Evolutionary conservation across 1,140 invertebrate genomes (phyloP).

Genomic region (Drosophila athabasca): DNA sequence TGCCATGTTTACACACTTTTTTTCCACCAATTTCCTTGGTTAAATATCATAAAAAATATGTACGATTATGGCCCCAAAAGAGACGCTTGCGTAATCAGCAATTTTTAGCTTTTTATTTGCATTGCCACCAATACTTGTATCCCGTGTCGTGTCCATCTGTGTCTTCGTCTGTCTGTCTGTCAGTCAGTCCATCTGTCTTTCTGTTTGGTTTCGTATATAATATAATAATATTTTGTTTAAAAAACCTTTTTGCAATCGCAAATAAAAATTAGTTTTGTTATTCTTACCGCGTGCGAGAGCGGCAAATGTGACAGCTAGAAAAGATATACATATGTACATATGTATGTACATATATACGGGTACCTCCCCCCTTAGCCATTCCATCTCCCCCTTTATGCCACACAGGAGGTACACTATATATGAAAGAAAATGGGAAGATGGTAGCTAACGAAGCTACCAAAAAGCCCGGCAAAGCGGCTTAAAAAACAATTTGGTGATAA

Average conservation of each 20-base stretch:
- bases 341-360: no score
- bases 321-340: conserved; percentile 22
- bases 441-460: conserved; percentile 47
- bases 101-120: conserved; percentile 67
- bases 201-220: conserved; percentile 50
- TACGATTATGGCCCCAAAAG: conserved; percentile 16
- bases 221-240: conserved; percentile 52
- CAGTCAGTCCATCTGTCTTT: background rate
- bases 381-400: background rate
- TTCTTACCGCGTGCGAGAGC: conserved; percentile 59
- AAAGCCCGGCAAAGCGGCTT: conserved; percentile 55
- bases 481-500: conserved; percentile 58
- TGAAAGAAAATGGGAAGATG: conserved; percentile 19
- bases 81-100: conserved; percentile 71
- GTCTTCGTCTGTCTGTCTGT: conserved; percentile 4
- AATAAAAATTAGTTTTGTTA: conserved; percentile 61
- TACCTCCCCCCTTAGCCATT: no score
- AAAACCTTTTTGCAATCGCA: conserved; percentile 69
- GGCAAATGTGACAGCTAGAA: conserved; percentile 52
- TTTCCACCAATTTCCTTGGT: conserved; percentile 32
- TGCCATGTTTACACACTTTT: conserved; percentile 39
- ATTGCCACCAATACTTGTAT: conserved; percentile 12
- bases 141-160: background rate
- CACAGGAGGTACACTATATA: background rate
- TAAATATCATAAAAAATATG: conserved; percentile 16